These are phyloP conservation scores for Pristis pectinata DNA, from an alignment of 2,797 vertebrate genomes.

Conservation along the genomic window DNA sequence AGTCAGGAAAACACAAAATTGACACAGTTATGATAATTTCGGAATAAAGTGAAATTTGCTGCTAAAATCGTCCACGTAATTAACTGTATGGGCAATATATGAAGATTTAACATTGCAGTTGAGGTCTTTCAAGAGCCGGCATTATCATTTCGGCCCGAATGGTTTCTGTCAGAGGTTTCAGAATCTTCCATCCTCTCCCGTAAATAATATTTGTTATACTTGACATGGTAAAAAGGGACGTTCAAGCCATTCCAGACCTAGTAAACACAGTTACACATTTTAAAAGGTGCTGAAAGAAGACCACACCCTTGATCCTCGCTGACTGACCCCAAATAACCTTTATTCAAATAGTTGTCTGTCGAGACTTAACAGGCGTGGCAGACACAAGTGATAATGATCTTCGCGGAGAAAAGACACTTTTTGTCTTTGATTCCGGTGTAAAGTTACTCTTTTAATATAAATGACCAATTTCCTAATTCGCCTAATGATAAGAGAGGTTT, in stretches of 20 bases:
- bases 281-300: background rate
- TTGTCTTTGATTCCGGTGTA: background rate
- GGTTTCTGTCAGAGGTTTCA: background rate
- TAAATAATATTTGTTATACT: background rate
- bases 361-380: background rate
- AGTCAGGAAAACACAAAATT: background rate
- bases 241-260: background rate
- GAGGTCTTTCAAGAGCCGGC: background rate
- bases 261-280: background rate
- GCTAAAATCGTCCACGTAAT: background rate
- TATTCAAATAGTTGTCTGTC: background rate
- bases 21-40: background rate
- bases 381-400: background rate
- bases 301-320: background rate
- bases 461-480: background rate
- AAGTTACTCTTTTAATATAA: background rate
- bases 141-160: background rate
- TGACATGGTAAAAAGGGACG: background rate
- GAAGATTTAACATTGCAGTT: background rate
- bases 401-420: background rate
- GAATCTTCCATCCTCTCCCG: background rate
- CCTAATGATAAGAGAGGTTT: background rate
- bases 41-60: background rate
- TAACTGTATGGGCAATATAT: background rate
- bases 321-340: background rate